phyloP scores from a whole-genome alignment of 2,113 vertebrate species.

The Labrus mixtus region DNA sequence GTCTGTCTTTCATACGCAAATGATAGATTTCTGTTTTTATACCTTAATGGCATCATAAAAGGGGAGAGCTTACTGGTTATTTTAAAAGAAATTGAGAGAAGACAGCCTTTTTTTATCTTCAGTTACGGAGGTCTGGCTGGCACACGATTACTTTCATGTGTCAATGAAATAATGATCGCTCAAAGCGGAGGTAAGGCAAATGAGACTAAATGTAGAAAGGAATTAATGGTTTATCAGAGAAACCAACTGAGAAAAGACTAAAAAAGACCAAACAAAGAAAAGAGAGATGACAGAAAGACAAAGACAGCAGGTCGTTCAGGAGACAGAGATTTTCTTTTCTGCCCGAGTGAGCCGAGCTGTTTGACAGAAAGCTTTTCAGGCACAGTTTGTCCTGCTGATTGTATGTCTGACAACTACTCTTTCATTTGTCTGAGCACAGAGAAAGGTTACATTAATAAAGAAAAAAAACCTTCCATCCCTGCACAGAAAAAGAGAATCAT shows the following conservation, averaged over 20 bases:
- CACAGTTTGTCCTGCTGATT: slow-evolving; percentile 35
- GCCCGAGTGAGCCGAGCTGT: slow-evolving; percentile 25
- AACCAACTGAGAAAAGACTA: not conserved
- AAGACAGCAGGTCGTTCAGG: slow-evolving; percentile 19
- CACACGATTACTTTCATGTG: not conserved
- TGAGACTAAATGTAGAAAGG: not conserved
- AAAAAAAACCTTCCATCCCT: not conserved
- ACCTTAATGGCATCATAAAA: too few relatives aligned
- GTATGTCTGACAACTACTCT: slow-evolving; percentile 21
- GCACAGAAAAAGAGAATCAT: not conserved
- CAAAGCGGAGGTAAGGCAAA: not conserved
- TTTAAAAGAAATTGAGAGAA: not conserved
- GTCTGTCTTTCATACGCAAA: not conserved
- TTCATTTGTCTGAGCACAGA: slow-evolving; percentile 23
- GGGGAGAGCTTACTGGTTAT: not conserved
- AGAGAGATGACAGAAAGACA: slow-evolving; percentile 12
- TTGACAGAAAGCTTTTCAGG: slow-evolving; percentile 17
- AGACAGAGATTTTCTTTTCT: slow-evolving; percentile 44
- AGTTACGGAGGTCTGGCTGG: not conserved
- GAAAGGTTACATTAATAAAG: not conserved
- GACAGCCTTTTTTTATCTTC: not conserved
- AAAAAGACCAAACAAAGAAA: not conserved
- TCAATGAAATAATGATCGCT: not conserved
- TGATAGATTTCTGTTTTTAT: not conserved
- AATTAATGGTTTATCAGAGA: not conserved